Base-by-base conservation (phyloP, 1,140 invertebrate genomes). In the Zaprionus gabonicus region DNA sequence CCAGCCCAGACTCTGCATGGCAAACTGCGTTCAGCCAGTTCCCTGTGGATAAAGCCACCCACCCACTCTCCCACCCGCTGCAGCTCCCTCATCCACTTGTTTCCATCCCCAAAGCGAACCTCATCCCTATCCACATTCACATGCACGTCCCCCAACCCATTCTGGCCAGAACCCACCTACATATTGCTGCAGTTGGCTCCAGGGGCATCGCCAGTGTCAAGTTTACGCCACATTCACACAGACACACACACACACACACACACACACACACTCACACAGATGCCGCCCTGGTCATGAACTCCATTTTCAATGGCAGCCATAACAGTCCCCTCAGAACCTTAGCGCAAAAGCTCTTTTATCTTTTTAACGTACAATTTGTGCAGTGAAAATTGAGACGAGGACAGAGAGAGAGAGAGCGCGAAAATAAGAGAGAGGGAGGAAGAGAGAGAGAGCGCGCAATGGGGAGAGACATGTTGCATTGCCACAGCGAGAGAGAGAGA, bases 251-350 rank as follows among this genome's bases (percentile, higher is more conserved):
- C 13, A 41, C 58, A 38, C 34, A 12, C 38, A 62, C 25, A 64
- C 23, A 58, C 13, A 31, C 58, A 38, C 34, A 12, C 38, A 62
- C 25, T 13, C 31, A 36, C 34, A 38, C 23, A 7, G 20, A 51
- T 6, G 25, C 31, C 56, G 63, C 46, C 36, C 75, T 83, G 81
- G 78, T 83, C 81, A 83, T 83, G 81, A 91, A 91, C 87, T 91
- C 87, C 81, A 82, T 84, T 91, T 91, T 91, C 88, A 91, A 91
- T 91, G 88, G 87, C 88, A 91, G 85, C 69, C 77, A 76, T 66
- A 76, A 69, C 56, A 78, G 71, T 78, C 63, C 31, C 64, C 51
- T n/a, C 44, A 64, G 60, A 36, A 62, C 41, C n/a, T 17, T n/a
- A 46, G n/a, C 68, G 84, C 82, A 84, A 85, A 84, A 88, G 84